Percentiles rank a stretch among this genome's conserved stretches.
Evolutionary conservation across 2,888 invertebrate genomes (phyloP).

Genomic region (Andrena trimmerana): DNA sequence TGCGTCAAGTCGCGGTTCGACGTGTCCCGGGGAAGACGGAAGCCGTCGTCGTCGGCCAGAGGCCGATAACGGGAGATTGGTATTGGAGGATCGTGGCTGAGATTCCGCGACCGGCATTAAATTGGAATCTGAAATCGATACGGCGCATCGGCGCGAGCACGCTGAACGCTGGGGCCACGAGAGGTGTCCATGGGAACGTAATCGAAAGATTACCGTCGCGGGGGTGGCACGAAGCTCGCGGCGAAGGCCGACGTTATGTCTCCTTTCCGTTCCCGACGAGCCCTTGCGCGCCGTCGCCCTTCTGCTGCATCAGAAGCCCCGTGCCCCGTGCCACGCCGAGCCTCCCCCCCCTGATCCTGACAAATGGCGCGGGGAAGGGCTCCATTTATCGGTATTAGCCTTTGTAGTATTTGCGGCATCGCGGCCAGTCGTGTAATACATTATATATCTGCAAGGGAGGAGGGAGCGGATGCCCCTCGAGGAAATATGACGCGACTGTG

Average conservation of each 20-base stretch:
- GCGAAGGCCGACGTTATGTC: conserved; percentile 4
- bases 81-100: conserved; percentile 76
- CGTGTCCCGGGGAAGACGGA: conserved; percentile 26
- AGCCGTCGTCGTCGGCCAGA: conserved; percentile 55
- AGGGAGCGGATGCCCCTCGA: conserved; percentile 4
- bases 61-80: conserved; percentile 78
- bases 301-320: neutral
- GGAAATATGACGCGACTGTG: conserved; percentile 36
- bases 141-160: conserved; percentile 33
- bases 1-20: conserved; percentile 5
- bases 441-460: conserved; percentile 31
- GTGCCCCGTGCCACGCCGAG: neutral
- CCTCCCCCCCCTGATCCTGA: conserved; percentile 13
- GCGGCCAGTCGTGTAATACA: conserved; percentile 53
- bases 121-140: conserved; percentile 82
- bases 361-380: conserved; percentile 45
- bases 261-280: neutral
- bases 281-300: neutral
- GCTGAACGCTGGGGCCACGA: neutral
- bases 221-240: conserved; percentile 24
- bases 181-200: conserved; percentile 34
- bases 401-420: conserved; percentile 56
- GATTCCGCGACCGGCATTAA: conserved; percentile 79
- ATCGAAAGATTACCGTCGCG: conserved; percentile 70
- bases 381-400: conserved; percentile 71